Percentiles rank a stretch among this genome's conserved stretches.
Conservation (phyloP, 1,140 invertebrate genomes). For the Cardiocondyla obscurior region DNA sequence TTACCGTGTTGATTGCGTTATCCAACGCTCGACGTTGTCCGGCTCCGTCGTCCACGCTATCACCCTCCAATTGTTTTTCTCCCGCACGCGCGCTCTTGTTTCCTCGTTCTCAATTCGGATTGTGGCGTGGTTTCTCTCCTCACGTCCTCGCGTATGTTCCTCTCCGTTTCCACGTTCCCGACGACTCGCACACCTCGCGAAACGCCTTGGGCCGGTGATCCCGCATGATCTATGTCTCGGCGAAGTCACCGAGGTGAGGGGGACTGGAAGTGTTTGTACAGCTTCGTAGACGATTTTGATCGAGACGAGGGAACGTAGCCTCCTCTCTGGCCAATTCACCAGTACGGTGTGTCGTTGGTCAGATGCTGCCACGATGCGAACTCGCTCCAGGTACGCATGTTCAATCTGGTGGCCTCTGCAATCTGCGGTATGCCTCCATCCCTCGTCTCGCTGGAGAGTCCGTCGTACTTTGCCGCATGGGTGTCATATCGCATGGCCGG, state of each 20-base stretch:
- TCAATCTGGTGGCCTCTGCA: constrained; percentile 83
- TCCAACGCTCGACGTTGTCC: constrained; percentile 22
- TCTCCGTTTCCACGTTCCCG: constrained; percentile 23
- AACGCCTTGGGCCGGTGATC: neutral
- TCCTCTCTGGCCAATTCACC: constrained; percentile 83
- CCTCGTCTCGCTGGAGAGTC: constrained; percentile 31
- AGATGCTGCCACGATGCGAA: constrained; percentile 90
- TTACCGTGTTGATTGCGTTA: constrained; percentile 65
- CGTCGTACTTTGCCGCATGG: constrained; percentile 44
- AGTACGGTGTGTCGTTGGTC: constrained; percentile 88
- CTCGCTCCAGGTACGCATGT: constrained; percentile 87
- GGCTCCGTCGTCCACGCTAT: constrained; percentile 21
- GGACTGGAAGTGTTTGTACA: constrained; percentile 63
- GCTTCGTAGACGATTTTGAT: constrained; percentile 57
- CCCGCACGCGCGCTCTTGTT: constrained; percentile 21
- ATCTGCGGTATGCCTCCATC: constrained; percentile 40
- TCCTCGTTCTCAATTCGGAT: constrained; percentile 36
- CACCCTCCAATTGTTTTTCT: constrained; percentile 21
- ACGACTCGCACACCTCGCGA: constrained; percentile 6
- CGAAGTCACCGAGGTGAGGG: constrained; percentile 35
- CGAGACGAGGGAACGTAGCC: constrained; percentile 19
- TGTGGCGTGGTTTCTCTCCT: constrained; percentile 25
- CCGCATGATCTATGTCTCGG: constrained; percentile 54
- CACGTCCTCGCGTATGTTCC: constrained; percentile 4
- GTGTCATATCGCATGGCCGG: constrained; percentile 57